These are phyloP conservation scores for Zoanthus sociatus DNA, from an alignment of 92 coral and sea anemone genomes.

Conservation along the genomic window DNA sequence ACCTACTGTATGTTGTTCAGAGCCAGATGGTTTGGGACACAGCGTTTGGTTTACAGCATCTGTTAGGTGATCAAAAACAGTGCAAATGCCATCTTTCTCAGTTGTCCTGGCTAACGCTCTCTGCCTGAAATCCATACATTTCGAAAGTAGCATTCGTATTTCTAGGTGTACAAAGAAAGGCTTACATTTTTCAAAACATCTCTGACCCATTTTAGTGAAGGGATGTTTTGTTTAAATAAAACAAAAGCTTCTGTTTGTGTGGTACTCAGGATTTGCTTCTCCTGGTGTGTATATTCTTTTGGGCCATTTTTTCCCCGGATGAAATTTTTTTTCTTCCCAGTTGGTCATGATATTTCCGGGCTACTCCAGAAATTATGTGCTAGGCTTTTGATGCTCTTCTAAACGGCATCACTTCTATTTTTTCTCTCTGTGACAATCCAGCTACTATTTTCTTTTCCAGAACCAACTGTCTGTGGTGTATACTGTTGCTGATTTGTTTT, in stretches of 20 bases:
- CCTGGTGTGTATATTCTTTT: neutral
- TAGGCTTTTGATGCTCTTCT: no score
- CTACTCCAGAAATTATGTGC: no score
- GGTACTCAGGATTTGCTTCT: neutral
- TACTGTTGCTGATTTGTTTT: no score
- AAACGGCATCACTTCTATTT: no score
- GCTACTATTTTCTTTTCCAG: no score
- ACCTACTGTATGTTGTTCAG: neutral
- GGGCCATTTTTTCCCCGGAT: no score
- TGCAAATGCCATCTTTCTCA: neutral
- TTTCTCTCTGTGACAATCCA: no score
- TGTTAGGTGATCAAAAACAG: neutral
- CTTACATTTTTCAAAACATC: no score
- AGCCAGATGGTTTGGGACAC: neutral
- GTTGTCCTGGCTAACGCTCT: neutral
- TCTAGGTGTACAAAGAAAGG: neutral
- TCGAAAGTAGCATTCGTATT: neutral
- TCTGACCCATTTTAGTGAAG: no score
- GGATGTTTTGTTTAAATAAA: neutral
- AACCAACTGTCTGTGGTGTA: no score
- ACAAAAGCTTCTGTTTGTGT: conserved; percentile 1
- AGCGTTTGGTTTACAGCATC: neutral
- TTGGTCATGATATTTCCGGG: neutral
- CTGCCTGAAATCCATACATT: neutral
- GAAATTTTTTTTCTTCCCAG: conserved; percentile 6